Base-by-base conservation (phyloP, 2,797 vertebrate species). In the Eutrigla gurnardus region DNA sequence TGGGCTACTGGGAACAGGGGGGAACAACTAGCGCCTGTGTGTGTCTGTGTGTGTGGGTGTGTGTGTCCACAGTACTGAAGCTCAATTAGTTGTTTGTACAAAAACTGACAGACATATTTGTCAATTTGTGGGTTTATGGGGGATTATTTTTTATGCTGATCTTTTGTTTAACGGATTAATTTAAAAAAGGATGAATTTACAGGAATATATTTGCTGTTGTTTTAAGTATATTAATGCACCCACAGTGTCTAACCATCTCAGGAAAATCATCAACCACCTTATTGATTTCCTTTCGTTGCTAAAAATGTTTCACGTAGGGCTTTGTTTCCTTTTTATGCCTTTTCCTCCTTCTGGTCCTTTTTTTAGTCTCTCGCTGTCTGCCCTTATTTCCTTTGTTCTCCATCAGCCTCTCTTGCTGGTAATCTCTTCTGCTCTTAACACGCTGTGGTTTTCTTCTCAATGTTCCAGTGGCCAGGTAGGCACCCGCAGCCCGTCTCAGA, bases 401-500 rank as follows among this genome's bases (percentile, higher is more conserved):
- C 15, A 12, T 61, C 52, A 37, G 43, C 49, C 6, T 45, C 47
- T 36, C 10, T 71, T 25, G 15, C 55, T 63, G 46, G 18, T 63
- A 47, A 58, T 69, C 18, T 69, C 10, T 2, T 11, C 59, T 54
- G 6, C 36, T 57, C 65, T 37, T 50, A 25, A 52, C 63, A 43
- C 62, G 25, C 18, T 35, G 11, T 64, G 32, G 2, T 55, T 82
- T 57, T 63, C 1, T 42, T 80, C 53, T 45, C 82, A 25, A 71
- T 87, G 52, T 88, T 89, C 32, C 88, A 99, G 98, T 74, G 97
- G 97, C 71, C 98, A 99, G 71, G 97, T 98, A 78, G 97, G 97
- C 71, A 98, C 97, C 40, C 96, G 97, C 75, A 99, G 98, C 89
- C 98, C 98, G 0, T 99, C 98, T 82, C 95, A 97, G 91, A 98